Base-by-base conservation (phyloP, 2,888 invertebrate genomes). In the Quadriops clusia region DNA sequence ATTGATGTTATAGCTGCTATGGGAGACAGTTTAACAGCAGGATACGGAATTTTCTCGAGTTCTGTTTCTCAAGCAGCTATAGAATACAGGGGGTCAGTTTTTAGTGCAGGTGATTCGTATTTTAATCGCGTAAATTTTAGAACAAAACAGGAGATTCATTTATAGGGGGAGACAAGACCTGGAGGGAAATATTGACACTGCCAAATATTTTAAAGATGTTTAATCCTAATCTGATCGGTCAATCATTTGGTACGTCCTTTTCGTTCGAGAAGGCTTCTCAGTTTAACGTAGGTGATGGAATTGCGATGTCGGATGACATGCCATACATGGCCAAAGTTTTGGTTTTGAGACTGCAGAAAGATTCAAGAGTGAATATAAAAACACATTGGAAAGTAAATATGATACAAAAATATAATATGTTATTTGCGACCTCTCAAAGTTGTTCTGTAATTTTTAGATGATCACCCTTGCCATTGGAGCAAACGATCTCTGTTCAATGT, bases 181-280 rank as follows among this genome's bases (percentile, higher is more conserved):
- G 72, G 72, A 55, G 62, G 20, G 54, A 64, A 33, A 66, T 56
- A 43, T 42, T 70, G n/a, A 72, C 72, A 1, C 23, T 72, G 23
- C 71, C 72, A 8, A 72, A 74, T 51, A 70, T 74, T 23, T 46
- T 75, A 10, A 72, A 72, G 46, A 70, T 67, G 47, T 78, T 70
- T 50, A 78, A 77, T 54, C 72, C 73, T 0, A 64, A 70, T 23
- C 49, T 79, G 10, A 58, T 72, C 30, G 78, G 78, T 1, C 77
- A 70, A 41, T 65, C 77, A 0, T 34, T 62, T 1, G 55, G 58
- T 9, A 68, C 72, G 46, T 64, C 69, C 0, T 49, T 64, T 4
- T 56, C 65, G 1, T 56, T 56, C 16, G 60, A 61, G 13, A 35
- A 38, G 31, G 55, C 44, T 3, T 63, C 70, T 0, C 60, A 64